These are phyloP conservation scores for Macaria liturata DNA, from an alignment of 2,888 invertebrate genomes.

Conservation along the genomic window DNA sequence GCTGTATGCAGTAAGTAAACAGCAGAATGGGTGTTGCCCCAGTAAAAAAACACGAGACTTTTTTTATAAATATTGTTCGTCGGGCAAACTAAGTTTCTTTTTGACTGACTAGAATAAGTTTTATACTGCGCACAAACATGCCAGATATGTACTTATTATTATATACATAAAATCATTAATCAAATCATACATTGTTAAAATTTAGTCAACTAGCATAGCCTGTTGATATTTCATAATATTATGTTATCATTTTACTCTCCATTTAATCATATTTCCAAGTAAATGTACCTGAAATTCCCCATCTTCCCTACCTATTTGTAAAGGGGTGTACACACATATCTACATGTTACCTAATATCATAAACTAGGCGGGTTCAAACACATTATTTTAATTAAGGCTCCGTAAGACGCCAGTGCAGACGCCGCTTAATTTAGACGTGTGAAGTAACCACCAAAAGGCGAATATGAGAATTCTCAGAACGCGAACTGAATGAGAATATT, in stretches of 20 bases:
- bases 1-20: too few species aligned
- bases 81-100: too few species aligned
- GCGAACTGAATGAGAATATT: constrained; percentile 8
- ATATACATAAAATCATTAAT: too few species aligned
- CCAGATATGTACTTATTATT: too few species aligned
- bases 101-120: too few species aligned
- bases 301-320: constrained; percentile 19
- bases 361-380: constrained; percentile 35
- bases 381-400: constrained; percentile 51
- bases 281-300: constrained; percentile 11
- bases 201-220: too few species aligned
- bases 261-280: constrained; percentile 1
- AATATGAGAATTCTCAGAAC: constrained; percentile 8
- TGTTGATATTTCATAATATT: too few species aligned
- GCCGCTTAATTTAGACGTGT: constrained; percentile 14
- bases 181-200: too few species aligned
- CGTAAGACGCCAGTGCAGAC: constrained; percentile 31
- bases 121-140: too few species aligned
- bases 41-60: too few species aligned
- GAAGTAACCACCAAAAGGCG: constrained; percentile 12
- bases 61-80: too few species aligned
- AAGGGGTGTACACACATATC: constrained; percentile 4
- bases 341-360: constrained; percentile 28
- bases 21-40: too few species aligned
- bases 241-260: neutral